Evolutionary conservation across 2,888 invertebrate species (phyloP), one percentile per base, ranked within the genome.

Genomic region (Parnassius apollo): DNA sequence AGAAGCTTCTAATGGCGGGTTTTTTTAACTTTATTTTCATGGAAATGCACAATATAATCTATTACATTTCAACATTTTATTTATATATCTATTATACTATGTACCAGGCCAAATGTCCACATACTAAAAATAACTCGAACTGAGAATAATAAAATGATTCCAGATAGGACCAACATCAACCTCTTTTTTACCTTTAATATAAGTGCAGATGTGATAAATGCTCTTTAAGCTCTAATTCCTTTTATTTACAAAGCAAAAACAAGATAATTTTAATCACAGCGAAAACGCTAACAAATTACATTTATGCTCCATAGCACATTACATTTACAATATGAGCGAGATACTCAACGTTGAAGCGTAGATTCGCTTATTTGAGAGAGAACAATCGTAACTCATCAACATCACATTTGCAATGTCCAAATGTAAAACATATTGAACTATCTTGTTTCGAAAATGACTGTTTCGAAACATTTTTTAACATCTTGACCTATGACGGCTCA

Each of bases 131-230:
- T 69, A 66, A 69, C 70, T 74, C 70, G 67, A 68, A 69, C 68
- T 68, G 67, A 70, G 66, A 67, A 68, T 71, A 72, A 71, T 67
- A 74, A 75, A 73, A 77, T 66, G 69, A 74, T 71, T 71, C 70
- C 71, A 66, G 69, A 56, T 49, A 64, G 66, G 57, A 66, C 57
- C 58, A 51, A 61, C 58, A 61, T 64, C 60, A 48, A 59, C 68
- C 68, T 49, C 59, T 76, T 72, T 69, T 68, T 68, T 61, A 61
- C 61, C 63, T 69, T 74, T 74, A 73, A 69, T 71, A 70, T 63
- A 72, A 71, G 78, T 79, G 81, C 77, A 78, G 76, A 68, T 76
- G 74, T 69, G 75, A 74, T 73, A 83, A 85, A 85, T 82, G 81
- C 81, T 79, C 74, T 55, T 59, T 66, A 69, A 69, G 65, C 68